These are phyloP conservation scores for Orientallactaga bullata DNA, from an alignment of 2,113 vertebrate genomes.

Conservation along the genomic window DNA sequence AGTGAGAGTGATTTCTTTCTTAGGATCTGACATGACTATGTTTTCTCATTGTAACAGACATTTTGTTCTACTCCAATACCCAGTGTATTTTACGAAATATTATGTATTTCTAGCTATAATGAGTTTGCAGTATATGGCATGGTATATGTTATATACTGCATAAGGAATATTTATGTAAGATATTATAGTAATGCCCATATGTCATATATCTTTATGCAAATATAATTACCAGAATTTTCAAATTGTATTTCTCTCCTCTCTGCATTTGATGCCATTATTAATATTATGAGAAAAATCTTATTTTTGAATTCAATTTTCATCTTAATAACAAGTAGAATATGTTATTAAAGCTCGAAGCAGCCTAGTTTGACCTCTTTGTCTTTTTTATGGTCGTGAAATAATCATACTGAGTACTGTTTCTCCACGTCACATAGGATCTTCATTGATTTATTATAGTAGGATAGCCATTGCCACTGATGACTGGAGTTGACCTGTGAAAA, in stretches of 20 bases:
- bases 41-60: neutral
- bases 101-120: neutral
- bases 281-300: no score
- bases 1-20: neutral
- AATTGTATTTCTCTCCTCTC: no score
- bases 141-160: neutral
- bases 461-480: neutral
- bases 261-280: no score
- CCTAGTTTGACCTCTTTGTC: neutral
- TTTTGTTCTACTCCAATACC: neutral
- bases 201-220: neutral
- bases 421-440: neutral
- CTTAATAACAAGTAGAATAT: constrained; percentile 7
- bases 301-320: no score
- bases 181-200: neutral
- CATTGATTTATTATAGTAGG: neutral
- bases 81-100: neutral
- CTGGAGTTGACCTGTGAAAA: neutral
- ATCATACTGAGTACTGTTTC: neutral
- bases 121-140: neutral
- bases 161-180: neutral
- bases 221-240: neutral
- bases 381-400: neutral
- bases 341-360: neutral
- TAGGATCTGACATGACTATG: neutral